Evolutionary conservation across 2,888 invertebrate species (phyloP), one percentile per base, ranked within the genome.

Genomic region (Pachymerium ferrugineum): DNA sequence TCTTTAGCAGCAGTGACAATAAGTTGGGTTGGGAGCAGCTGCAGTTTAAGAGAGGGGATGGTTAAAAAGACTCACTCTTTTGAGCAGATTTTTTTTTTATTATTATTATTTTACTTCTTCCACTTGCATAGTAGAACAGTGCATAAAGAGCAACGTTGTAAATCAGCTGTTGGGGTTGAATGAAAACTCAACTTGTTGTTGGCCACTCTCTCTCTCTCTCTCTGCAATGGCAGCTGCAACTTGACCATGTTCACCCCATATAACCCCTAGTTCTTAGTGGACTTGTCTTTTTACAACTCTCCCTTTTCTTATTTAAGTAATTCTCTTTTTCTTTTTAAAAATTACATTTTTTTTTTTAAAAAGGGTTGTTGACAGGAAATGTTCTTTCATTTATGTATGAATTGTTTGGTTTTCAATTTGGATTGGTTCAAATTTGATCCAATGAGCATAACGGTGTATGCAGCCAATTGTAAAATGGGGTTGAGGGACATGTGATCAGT

Each of bases 111-210:
- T 68, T 30, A 68, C 28, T 22, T 68, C 28, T 68, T 28, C 30
- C 68, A 68, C 30, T 68, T 68, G 68, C 47, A 22, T 54, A 54
- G 68, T n/a, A 68, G 68, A 68, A 14, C 68, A 16, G 68, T 68
- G 68, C 68, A 68, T 68, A 68, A 68, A 68, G 31, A 31, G 30
- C 31, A 29, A 68, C 68, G 10, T 35, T 31, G 68, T 68, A 68
- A 68, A 68, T 68, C 68, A 68, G 68, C 68, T 68, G 68, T 54
- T 54, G 47, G n/a, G n/a, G 19, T 38, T 54, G 19, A 54, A 54
- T 54, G 47, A 54, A 22, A 54, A 22, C 19, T 8, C 19, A 54
- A 54, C 47, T 54, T 54, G 47, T 54, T 54, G 47, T 54, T 54
- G 47, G 47, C 19, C 47, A 42, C 8, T 42, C 3, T 33, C 6